Conservation (phyloP, 2,113 vertebrate species). For the Indri indri region DNA sequence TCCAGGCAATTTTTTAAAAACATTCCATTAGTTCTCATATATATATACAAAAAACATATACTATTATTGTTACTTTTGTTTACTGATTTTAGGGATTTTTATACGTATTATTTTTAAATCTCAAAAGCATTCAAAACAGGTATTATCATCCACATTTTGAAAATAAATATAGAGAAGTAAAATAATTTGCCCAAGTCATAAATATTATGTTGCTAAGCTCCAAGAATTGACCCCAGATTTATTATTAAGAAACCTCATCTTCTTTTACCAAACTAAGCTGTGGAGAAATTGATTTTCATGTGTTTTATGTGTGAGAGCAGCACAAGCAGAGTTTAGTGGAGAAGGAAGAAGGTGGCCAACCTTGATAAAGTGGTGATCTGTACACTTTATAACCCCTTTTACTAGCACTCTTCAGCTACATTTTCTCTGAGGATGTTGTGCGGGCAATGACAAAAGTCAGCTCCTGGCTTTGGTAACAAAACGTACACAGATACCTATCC, state of each 20-base stretch:
- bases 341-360: not conserved
- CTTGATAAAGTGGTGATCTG: constrained; percentile 1
- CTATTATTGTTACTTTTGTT: not conserved
- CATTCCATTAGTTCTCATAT: not conserved
- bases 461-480: not conserved
- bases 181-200: not conserved
- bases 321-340: not conserved
- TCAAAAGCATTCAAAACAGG: not conserved
- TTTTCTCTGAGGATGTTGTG: not conserved
- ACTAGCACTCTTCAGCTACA: not conserved
- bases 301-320: constrained; percentile 29
- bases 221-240: not conserved
- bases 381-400: not conserved
- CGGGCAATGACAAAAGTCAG: not conserved
- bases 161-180: not conserved
- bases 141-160: not conserved
- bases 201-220: not conserved
- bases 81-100: not conserved
- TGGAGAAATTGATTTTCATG: constrained; percentile 16
- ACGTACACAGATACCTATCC: not conserved
- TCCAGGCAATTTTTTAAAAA: not conserved
- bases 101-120: not conserved
- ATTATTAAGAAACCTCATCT: constrained; percentile 17
- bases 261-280: not conserved
- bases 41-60: not conserved